Evolutionary conservation across 2,113 vertebrate genomes (phyloP), one percentile per base, ranked within the genome.

Genomic region (Rallus limicola): DNA sequence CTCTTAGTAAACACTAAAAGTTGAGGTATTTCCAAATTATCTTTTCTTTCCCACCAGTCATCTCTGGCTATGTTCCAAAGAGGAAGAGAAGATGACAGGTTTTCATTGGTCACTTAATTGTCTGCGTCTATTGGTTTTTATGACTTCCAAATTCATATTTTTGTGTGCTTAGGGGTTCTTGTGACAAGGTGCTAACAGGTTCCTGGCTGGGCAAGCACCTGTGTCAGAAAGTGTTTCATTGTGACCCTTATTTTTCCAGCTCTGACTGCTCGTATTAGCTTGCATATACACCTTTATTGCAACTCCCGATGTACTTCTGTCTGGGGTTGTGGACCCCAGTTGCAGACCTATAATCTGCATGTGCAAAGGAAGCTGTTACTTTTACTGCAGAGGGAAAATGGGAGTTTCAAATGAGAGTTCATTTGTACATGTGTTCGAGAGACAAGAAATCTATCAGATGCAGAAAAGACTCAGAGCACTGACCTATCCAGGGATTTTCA

Each of bases 101-200:
- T 95, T 96, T 80, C 68, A 74, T 44, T 94, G 97, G 92, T 93
- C 78, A 67, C 89, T 93, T 70, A 52, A 63, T 72, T 76, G 68
- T 74, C 38, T 80, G 4, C 81, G 64, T 80, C 80, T 90, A 76
- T 90, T 94, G 90, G 14, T 82, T 86, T 95, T 94, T 86, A 78
- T 82, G 62, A 74, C 89, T 97, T 95, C 67, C 87, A 92, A 93
- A 90, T 90, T 95, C 91, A 68, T 90, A 70, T 95, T 96, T 89
- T 67, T 80, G 53, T 85, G 79, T 83, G 79, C 91, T 94, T 65
- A 62, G 96, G 86, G 90, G 67, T 25, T 81, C 76, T 88, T 79
- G 62, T 97, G 97, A 97, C 95, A 97, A 91, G 92, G 94, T 97
- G 97, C 85, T 96, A 97, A 97, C 95, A 93, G 94, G 77, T 94